Base-by-base conservation (phyloP, 2,888 invertebrate species). In the Cataglyphis livida region DNA sequence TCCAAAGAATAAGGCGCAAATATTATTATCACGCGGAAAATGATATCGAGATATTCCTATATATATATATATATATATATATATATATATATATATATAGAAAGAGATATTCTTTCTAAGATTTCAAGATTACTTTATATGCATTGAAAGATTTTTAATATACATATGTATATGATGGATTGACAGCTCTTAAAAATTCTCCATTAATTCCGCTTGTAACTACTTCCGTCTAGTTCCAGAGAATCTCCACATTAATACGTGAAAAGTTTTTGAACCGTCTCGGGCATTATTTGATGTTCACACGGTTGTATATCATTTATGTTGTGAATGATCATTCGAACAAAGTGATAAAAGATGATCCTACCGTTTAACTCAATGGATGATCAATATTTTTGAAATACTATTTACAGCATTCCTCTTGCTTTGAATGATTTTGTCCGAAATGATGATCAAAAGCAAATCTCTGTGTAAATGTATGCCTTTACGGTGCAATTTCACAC, bases 371-470 rank as follows among this genome's bases (percentile, higher is more conserved):
- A 1, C 15, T 32, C 15, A 25, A 32, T 44, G 28, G 28, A 32
- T 61, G 28, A 4, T 28, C n/a, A 15, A 3, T 25, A 28, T 28
- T 59, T 64, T 25, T 6, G 41, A 41, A 21, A 35, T 28, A 25
- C 35, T 57, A 12, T 59, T 38, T 28, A 4, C 41, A 28, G 18
- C 12, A 28, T 35, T 64, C 21, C 9, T 74, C 21, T 62, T 10
- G 6, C 21, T 51, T 64, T 25, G 3, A 15, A 10, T 21, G 25
- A 0, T 25, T 64, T 25, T 64, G 21, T 48, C 35, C 32, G 32
- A 15, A 74, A 44, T 44, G 10, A 75, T 38, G 48, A 3, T 75
- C 12, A 18, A 35, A 64, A 64, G 21, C n/a, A 41, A 61, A 73
- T 7, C 3, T 25, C 25, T 25, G 18, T 38, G 62, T 32, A 48